phyloP scores from a whole-genome alignment of 2,888 invertebrate genomes.

The Minunthozetes semirufus region DNA sequence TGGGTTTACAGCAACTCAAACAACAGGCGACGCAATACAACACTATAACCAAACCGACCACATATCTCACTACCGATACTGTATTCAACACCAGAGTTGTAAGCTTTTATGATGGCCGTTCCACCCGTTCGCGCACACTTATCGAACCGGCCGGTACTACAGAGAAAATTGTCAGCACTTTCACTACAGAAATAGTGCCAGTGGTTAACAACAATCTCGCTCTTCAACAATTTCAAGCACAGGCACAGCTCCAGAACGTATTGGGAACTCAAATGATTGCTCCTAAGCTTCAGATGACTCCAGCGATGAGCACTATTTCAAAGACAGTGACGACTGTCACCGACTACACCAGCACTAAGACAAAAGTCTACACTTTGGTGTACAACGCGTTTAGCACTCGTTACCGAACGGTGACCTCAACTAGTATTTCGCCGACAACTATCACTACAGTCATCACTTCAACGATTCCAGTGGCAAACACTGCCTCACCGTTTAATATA shows the following conservation, averaged over 20 bases:
- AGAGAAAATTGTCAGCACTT: constrained; percentile 40
- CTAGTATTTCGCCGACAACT: constrained; percentile 42
- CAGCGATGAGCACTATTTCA: background rate
- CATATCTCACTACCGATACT: constrained; percentile 42
- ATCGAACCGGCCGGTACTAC: constrained; percentile 42
- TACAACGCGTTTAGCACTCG: constrained; percentile 44
- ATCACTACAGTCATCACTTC: constrained; percentile 37
- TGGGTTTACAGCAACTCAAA: constrained; percentile 43
- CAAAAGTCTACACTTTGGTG: constrained; percentile 43
- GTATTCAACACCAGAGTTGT: constrained; percentile 43
- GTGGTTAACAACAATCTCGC: constrained; percentile 39
- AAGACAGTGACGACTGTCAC: constrained; percentile 41
- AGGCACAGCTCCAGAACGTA: constrained; percentile 39
- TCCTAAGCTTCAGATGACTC: constrained; percentile 32
- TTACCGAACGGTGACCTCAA: constrained; percentile 44
- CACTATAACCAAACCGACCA: constrained; percentile 43
- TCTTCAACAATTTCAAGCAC: constrained; percentile 36
- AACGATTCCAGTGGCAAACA: constrained; percentile 28
- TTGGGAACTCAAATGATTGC: constrained; percentile 37
- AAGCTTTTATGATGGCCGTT: constrained; percentile 44
- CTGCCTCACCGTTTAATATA: constrained; percentile 21
- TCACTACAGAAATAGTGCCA: constrained; percentile 42
- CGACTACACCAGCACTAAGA: constrained; percentile 41
- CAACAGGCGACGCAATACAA: constrained; percentile 34
- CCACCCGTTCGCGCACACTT: constrained; percentile 42